Conservation (phyloP, 2,888 invertebrate genomes). For the Rotaria magnacalcarata region DNA sequence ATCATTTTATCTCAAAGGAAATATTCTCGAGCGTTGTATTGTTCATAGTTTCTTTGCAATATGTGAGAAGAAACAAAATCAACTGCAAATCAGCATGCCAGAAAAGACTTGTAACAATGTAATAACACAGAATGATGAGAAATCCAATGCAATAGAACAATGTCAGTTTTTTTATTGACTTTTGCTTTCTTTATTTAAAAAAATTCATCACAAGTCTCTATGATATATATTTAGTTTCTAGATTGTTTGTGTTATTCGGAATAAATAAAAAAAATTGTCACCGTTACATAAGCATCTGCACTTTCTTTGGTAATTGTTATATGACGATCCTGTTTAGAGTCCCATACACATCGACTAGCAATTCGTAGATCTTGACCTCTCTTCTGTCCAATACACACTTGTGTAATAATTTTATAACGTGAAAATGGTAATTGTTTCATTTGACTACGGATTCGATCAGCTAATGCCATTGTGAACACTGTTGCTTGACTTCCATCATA, state of each 20-base stretch:
- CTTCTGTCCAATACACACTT: slow-evolving; percentile 49
- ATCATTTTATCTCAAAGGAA: no score
- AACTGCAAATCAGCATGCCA: no score
- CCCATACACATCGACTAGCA: slow-evolving; percentile 49
- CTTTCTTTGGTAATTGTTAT: slow-evolving; percentile 15
- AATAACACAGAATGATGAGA: no score
- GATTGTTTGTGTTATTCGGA: neutral
- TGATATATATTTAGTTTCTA: no score
- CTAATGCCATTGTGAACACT: slow-evolving; percentile 47
- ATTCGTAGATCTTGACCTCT: slow-evolving; percentile 48
- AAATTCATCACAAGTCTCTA: no score
- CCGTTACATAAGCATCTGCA: neutral
- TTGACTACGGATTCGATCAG: slow-evolving; percentile 48
- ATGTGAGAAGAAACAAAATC: no score
- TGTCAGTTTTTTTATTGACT: no score
- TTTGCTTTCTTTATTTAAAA: no score
- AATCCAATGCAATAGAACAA: no score
- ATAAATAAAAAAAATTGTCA: slow-evolving; percentile 4
- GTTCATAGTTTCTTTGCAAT: no score
- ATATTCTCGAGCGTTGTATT: no score
- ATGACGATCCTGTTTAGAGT: slow-evolving; percentile 44
- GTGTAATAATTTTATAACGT: slow-evolving; percentile 49
- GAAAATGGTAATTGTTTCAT: slow-evolving; percentile 48
- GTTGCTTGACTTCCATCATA: slow-evolving; percentile 48
- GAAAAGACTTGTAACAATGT: no score